Base-by-base conservation (phyloP, 2,113 vertebrate species). In the Enhydra lutris region DNA sequence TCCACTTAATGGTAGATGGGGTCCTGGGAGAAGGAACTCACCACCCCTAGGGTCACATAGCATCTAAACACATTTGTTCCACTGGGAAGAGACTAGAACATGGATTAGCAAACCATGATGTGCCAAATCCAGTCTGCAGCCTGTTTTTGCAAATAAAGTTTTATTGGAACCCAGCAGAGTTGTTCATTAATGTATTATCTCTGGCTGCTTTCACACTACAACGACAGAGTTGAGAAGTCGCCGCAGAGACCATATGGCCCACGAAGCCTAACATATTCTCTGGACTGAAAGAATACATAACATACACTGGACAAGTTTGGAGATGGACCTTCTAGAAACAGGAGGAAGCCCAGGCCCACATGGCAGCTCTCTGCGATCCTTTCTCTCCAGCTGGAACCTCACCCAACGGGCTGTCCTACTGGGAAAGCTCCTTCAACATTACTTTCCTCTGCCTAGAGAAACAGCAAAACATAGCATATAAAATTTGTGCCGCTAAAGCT, bases 101-200 rank as follows among this genome's bases (percentile, higher is more conserved):
- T 0, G 12, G 6, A 29, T 23, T 24, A 39, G 61, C 73, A 89
- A 95, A 52, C 57, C 24, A 42, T 4, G 12, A 52, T 9, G 34
- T 50, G 52, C 59, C 63, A 61, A 20, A 21, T 67, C 63, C 34
- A 29, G 42, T 26, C 88, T 52, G 50, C 63, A 59, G 57, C 29
- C 50, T 79, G n/a, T 21, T 95, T 90, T 85, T 63, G n/a, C 78
- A 83, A 91, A 94, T 91, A 74, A 97, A 96, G 71, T 61, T 92
- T 91, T 89, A 93, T 6, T 74, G 80, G 45, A 76, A 93, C 63
- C 69, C 8, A 52, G 65, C 24, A 57, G 10, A 11, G 3, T 63
- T 55, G n/a, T 52, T 74, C 71, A 23, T 47, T 45, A 55, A 50
- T 29, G 39, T 14, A 52, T 20, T 24, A 0, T 67, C 55, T 81